Percentiles rank a stretch among this genome's conserved stretches.
Conservation (phyloP, 2,888 invertebrate genomes). For the Steinernema scapterisci region DNA sequence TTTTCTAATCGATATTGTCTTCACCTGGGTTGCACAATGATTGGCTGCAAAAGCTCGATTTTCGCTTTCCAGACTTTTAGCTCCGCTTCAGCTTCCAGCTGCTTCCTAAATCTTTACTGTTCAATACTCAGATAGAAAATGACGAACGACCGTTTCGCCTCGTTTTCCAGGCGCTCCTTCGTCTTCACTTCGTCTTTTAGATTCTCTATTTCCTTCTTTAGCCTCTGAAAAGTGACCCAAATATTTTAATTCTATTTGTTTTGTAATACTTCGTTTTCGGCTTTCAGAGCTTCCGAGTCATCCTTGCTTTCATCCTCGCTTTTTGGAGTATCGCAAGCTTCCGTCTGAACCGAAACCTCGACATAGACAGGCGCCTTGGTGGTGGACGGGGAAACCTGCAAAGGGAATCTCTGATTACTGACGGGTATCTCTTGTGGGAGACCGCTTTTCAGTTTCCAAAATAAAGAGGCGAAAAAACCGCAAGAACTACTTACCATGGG, state of each 20-base stretch:
- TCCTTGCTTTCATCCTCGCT: neutral
- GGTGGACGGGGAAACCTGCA: too few species aligned
- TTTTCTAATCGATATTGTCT: neutral
- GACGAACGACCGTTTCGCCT: neutral
- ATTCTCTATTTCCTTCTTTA: constrained; percentile 49
- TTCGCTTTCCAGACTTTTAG: constrained; percentile 7
- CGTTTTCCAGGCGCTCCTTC: constrained; percentile 4
- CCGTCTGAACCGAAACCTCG: neutral
- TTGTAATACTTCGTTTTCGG: constrained; percentile 8
- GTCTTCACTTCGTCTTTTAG: constrained; percentile 48
- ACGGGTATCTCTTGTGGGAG: too few species aligned
- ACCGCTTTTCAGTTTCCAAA: too few species aligned
- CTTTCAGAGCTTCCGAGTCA: neutral
- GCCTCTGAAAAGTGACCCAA: neutral
- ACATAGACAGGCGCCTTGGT: neutral
- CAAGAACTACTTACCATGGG: neutral
- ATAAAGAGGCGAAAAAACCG: too few species aligned
- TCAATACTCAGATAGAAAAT: neutral
- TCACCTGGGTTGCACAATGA: neutral
- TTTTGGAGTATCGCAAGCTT: neutral
- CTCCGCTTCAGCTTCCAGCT: constrained; percentile 5
- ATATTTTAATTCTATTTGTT: too few species aligned
- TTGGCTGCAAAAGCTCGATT: neutral
- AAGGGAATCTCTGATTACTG: too few species aligned
- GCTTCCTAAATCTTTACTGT: neutral